These are phyloP conservation scores for Aphidius colemani DNA, from an alignment of 2,888 invertebrate genomes.

Conservation along the genomic window DNA sequence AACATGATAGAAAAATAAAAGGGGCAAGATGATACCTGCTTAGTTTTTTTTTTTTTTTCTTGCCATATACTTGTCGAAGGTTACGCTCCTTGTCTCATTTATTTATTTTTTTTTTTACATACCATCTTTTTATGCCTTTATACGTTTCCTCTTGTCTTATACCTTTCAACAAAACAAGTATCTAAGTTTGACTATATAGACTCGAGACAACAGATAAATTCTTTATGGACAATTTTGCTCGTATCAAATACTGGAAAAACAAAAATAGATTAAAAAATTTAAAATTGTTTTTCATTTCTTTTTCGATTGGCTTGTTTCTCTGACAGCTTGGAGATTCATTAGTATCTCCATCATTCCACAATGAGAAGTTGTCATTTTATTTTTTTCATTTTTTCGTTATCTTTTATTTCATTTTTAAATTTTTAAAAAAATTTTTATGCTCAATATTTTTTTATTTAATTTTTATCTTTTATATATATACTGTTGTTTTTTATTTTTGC, in stretches of 20 bases:
- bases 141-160: not conserved
- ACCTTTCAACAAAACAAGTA: not conserved
- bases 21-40: conserved; percentile 19
- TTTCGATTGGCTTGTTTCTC: conserved; percentile 5
- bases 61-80: conserved; percentile 24
- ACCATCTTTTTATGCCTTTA: conserved; percentile 6
- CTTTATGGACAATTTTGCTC: not conserved
- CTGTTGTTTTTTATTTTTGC: not conserved
- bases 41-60: conserved; percentile 23
- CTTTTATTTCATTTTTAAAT: no score
- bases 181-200: not conserved
- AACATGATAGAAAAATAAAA: conserved; percentile 2
- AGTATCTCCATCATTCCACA: conserved; percentile 11
- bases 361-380: not conserved
- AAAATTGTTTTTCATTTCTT: not conserved
- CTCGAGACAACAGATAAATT: not conserved
- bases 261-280: not conserved
- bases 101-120: conserved; percentile 16
- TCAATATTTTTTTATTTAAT: not conserved
- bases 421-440: not conserved
- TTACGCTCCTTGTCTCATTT: conserved; percentile 16
- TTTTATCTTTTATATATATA: not conserved
- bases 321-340: conserved; percentile 25
- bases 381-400: not conserved
- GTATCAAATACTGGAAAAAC: not conserved